These are phyloP conservation scores for Paragorgia papillata DNA, from an alignment of 92 coral and sea anemone species.

Conservation along the genomic window DNA sequence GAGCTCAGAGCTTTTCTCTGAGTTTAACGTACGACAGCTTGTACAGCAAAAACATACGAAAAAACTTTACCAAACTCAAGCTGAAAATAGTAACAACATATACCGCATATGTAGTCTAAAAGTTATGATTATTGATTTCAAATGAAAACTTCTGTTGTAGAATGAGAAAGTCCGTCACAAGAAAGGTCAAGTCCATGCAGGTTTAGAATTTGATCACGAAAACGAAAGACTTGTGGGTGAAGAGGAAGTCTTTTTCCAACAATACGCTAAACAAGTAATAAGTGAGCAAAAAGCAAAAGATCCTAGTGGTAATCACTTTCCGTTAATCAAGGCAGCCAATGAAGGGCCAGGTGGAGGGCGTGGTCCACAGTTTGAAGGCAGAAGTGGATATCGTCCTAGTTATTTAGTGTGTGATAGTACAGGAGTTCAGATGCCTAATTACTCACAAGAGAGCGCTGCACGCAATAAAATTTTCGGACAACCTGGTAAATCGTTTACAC, in stretches of 20 bases:
- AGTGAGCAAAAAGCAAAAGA: constrained; percentile 65
- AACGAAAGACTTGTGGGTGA: constrained; percentile 66
- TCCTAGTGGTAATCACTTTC: constrained; percentile 92
- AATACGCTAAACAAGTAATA: constrained; percentile 78
- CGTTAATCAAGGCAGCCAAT: constrained; percentile 90
- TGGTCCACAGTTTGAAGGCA: constrained; percentile 93
- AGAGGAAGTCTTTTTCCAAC: constrained; percentile 88
- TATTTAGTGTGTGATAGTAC: constrained; percentile 86
- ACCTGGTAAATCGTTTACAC: constrained; percentile 84
- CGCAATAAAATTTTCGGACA: constrained; percentile 88
- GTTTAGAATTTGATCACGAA: constrained; percentile 67
- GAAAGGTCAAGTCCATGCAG: constrained; percentile 46
- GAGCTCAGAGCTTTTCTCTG: too few relatives aligned
- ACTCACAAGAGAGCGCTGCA: constrained; percentile 67
- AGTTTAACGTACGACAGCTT: too few relatives aligned
- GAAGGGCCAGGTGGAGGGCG: constrained; percentile 99
- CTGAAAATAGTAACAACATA: too few relatives aligned
- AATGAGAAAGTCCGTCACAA: constrained; percentile 57
- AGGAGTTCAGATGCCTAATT: constrained; percentile 94
- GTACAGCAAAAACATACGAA: too few relatives aligned
- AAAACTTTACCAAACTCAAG: too few relatives aligned
- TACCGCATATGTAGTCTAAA: too few relatives aligned
- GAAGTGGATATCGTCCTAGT: constrained; percentile 91
- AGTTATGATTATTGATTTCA: too few relatives aligned
- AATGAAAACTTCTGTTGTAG: constrained; percentile 44